These are phyloP conservation scores for Vipera latastei DNA, from an alignment of 2,797 vertebrate species.

Conservation along the genomic window DNA sequence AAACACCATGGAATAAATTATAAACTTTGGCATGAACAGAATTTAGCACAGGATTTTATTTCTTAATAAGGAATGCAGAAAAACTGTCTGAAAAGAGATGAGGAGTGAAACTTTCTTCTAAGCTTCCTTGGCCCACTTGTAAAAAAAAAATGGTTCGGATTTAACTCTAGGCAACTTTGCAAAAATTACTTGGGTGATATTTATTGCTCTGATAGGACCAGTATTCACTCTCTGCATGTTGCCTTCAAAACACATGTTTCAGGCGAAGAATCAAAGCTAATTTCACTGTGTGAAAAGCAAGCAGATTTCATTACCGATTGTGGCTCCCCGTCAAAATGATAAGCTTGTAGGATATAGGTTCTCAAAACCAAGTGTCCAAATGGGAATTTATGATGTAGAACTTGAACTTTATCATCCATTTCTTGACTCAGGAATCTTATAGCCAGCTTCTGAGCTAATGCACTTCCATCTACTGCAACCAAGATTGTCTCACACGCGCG, in stretches of 20 bases:
- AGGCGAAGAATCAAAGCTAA: constrained; percentile 75
- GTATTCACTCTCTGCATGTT: constrained; percentile 60
- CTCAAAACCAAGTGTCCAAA: constrained; percentile 73
- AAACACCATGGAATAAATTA: constrained; percentile 66
- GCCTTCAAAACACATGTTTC: constrained; percentile 73
- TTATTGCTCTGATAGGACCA: constrained; percentile 69
- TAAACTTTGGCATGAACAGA: constrained; percentile 60
- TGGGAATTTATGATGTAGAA: constrained; percentile 74
- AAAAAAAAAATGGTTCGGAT: constrained; percentile 44
- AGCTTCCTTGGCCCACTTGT: constrained; percentile 50
- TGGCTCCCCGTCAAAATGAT: constrained; percentile 73
- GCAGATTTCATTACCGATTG: constrained; percentile 79
- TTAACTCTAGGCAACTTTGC: constrained; percentile 58
- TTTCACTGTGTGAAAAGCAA: constrained; percentile 75
- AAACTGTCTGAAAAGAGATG: constrained; percentile 46
- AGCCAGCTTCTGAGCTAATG: constrained; percentile 62
- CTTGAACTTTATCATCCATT: constrained; percentile 70
- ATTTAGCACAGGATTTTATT: constrained; percentile 62
- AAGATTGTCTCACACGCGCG: neutral
- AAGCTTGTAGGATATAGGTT: constrained; percentile 69
- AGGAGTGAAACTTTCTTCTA: constrained; percentile 54
- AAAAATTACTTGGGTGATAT: constrained; percentile 59
- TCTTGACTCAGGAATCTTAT: constrained; percentile 55
- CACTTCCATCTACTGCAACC: constrained; percentile 38
- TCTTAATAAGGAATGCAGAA: constrained; percentile 44